These are phyloP conservation scores for Sorex fumeus DNA, from an alignment of 2,113 vertebrate species.

Conservation along the genomic window DNA sequence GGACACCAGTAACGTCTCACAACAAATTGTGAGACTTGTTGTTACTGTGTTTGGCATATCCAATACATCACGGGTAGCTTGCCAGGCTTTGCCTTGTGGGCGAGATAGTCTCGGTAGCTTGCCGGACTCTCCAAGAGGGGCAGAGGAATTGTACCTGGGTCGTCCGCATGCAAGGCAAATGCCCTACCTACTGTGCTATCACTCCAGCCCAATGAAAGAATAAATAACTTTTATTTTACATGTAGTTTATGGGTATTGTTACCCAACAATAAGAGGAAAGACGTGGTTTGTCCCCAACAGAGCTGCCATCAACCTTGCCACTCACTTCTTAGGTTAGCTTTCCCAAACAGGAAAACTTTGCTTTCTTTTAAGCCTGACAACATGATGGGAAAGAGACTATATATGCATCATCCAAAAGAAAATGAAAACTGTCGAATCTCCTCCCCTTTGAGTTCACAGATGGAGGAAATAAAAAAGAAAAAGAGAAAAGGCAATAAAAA, in stretches of 20 bases:
- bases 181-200: too few relatives aligned
- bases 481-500: constrained; percentile 60
- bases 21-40: too few relatives aligned
- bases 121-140: too few relatives aligned
- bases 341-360: background rate
- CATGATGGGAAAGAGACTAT: background rate
- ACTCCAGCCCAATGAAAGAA: too few relatives aligned
- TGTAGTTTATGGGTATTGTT: constrained; percentile 29
- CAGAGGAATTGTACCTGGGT: too few relatives aligned
- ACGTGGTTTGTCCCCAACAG: background rate
- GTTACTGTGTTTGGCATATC: too few relatives aligned
- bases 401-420: constrained; percentile 41
- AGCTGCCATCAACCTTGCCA: background rate
- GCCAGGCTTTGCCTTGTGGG: too few relatives aligned
- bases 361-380: background rate
- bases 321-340: constrained; percentile 4
- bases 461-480: constrained; percentile 33
- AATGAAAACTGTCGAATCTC: constrained; percentile 58
- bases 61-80: too few relatives aligned
- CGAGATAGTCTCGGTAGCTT: too few relatives aligned
- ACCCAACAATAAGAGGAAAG: constrained; percentile 26
- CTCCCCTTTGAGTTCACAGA: constrained; percentile 40
- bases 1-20: too few relatives aligned
- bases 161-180: too few relatives aligned
- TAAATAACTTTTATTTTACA: background rate